Evolutionary conservation across 2,113 vertebrate genomes (phyloP).

Genomic region (Poecile atricapillus): DNA sequence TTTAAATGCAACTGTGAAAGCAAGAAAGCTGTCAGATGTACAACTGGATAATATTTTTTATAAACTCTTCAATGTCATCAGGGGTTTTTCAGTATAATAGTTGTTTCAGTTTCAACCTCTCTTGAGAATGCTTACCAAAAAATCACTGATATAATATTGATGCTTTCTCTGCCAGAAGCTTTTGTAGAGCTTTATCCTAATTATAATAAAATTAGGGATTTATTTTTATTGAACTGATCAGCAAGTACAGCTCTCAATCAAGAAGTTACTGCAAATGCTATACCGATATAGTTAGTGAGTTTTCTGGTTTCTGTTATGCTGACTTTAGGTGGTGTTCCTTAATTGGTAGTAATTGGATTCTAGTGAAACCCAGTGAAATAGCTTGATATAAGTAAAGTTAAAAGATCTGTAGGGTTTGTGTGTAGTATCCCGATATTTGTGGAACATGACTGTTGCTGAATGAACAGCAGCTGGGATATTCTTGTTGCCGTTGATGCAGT

Average conservation of each 20-base stretch:
- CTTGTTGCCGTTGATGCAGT: not conserved
- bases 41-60: not conserved
- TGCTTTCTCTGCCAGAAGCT: not conserved
- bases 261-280: not conserved
- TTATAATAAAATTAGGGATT: not conserved
- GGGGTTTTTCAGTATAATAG: constrained; percentile 1
- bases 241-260: not conserved
- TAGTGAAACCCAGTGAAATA: not conserved
- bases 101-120: not conserved
- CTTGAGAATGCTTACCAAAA: not conserved
- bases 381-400: not conserved
- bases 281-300: not conserved
- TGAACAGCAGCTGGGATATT: not conserved
- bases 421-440: not conserved
- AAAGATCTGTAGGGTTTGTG: not conserved
- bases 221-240: not conserved
- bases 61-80: not conserved
- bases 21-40: not conserved
- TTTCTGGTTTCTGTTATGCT: not conserved
- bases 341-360: not conserved
- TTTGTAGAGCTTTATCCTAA: not conserved
- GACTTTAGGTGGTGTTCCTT: not conserved
- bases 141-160: not conserved
- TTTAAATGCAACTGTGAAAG: not conserved
- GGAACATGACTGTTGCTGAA: not conserved